Evolutionary conservation across 2,113 vertebrate genomes (phyloP), one percentile per base, ranked within the genome.

Genomic region (Ariopsis seemanni): DNA sequence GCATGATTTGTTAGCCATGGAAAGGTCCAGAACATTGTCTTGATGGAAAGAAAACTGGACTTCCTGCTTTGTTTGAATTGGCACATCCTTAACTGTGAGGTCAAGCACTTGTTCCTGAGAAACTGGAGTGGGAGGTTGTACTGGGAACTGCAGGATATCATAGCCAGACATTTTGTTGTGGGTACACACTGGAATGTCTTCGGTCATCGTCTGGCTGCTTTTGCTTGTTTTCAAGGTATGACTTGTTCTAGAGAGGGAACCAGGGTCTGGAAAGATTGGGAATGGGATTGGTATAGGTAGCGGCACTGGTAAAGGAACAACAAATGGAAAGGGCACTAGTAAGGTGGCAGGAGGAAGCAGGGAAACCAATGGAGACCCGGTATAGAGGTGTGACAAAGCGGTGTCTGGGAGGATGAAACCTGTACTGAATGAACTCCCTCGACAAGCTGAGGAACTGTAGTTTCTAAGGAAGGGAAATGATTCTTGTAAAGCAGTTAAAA

Each of bases 321-420:
- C 96, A 85, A 97, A 93, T 0, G 96, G 96, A 85, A 96, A 96
- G 62, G 96, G 96, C 48, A 97, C 96, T 80, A 97, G 90, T 85
- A 97, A 94, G 0, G 96, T 97, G 57, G 96, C 95, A 0, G 96
- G 96, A 0, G 96, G 96, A 34, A 97, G 95, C 82, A 96, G 87
- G 0, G 96, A 96, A 1, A 95, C 93, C 69, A 96, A 90, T 0
- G 95, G 93, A 0, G 95, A 94, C 83, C 27, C 91, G 91, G 88
- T 95, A 95, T 85, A 62, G 4, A 94, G 92, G 86, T 94, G 95
- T 0, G 94, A 93, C 0, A 95, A 94, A 48, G 95, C 30, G 27
- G 42, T 94, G 0, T 96, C 94, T 48, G 94, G 88, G 2, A 89
- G 86, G 60, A 90, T 87, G 55, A 91, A 85, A 71, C 79, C 85